Percentiles rank a stretch among this genome's conserved stretches.
Evolutionary conservation across 2,888 invertebrate species (phyloP).

Genomic region (Agonum fuliginosum): DNA sequence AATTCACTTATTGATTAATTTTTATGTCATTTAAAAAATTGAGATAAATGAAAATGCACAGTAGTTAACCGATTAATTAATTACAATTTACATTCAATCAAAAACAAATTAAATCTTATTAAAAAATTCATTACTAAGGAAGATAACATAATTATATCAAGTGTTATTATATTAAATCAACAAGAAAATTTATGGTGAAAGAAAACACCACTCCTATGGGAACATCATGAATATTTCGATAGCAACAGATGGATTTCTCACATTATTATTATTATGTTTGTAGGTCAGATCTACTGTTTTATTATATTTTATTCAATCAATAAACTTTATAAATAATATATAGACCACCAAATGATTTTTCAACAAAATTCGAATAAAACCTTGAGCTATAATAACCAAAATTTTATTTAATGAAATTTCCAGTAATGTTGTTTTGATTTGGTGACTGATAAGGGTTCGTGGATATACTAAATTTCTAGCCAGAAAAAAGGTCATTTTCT

Average conservation of each 20-base stretch:
- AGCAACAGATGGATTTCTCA: background rate
- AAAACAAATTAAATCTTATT: background rate
- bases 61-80: background rate
- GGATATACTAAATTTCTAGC: conserved; percentile 2
- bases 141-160: background rate
- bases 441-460: conserved; percentile 14
- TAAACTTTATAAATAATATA: conserved; percentile 29
- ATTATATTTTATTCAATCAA: conserved; percentile 37
- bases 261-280: conserved; percentile 1
- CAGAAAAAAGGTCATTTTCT: background rate
- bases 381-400: conserved; percentile 20
- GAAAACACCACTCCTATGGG: background rate
- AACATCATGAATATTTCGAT: background rate
- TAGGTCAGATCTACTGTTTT: conserved; percentile 19
- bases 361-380: conserved; percentile 24
- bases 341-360: conserved; percentile 12
- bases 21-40: too few relatives aligned
- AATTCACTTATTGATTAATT: background rate
- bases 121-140: background rate
- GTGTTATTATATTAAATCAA: background rate
- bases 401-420: conserved; percentile 10
- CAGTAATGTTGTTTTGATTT: background rate
- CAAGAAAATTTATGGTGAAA: background rate
- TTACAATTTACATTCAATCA: background rate
- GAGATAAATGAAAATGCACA: background rate